Evolutionary conservation across 2,888 invertebrate species (phyloP), one percentile per base, ranked within the genome.

Genomic region (Drosophila mettleri): DNA sequence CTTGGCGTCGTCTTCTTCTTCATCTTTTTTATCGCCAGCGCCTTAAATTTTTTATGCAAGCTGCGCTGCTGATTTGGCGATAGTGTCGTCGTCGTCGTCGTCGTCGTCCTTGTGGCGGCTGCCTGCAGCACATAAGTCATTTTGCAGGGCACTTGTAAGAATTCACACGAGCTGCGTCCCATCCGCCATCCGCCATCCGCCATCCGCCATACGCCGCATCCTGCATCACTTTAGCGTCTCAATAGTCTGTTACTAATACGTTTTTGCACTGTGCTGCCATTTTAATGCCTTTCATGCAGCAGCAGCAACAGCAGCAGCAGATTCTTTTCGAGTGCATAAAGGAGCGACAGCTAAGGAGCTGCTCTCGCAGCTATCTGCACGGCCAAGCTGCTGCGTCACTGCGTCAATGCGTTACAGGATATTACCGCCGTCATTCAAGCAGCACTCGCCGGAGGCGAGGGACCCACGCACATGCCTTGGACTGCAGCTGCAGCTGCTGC

Each of bases 371-470:
- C 63, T 61, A 68, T 63, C 72, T 69, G 69, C 55, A 34, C 36
- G 63, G 54, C 60, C 49, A 49, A 49, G 51, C 43, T 63, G 79
- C 84, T 77, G 66, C 65, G 66, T 74, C 81, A 78, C 80, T 87
- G 85, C 88, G 76, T 85, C 88, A 87, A 70, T 85, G 86, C 84
- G 60, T 66, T 89, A 81, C 88, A 88, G 89, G 86, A 86, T 86
- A 86, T 86, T 86, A 86, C 89, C 89, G 87, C 89, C 89, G 86
- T 86, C 86, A 86, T 86, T 88, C 85, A 81, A 74, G 72, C 31
- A 46, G 31, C 43, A 16, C 43, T 8, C 24, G 43, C 48, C 20
- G 7, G 20, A 4, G 5, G 59, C 31, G 45, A 16, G 22, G 43
- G 39, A n/a, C 24, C 54, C 84, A 86, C 84, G 78, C 84, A 85